These are phyloP conservation scores for Didymodactylos carnosus DNA, from an alignment of 2,888 invertebrate genomes.

Conservation along the genomic window DNA sequence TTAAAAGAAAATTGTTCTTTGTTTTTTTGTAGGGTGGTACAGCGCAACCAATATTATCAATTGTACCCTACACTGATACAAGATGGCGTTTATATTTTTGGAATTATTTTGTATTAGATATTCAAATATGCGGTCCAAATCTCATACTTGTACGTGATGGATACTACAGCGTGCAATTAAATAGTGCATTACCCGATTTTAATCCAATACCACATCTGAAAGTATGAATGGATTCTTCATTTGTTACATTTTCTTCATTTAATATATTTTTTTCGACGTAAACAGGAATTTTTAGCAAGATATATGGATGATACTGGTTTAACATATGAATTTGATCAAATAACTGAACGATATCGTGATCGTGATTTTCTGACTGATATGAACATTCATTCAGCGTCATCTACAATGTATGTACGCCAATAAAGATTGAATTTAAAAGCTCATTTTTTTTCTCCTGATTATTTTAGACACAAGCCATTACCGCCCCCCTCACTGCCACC, in stretches of 20 bases:
- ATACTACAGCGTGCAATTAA: neutral
- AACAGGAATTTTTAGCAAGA: neutral
- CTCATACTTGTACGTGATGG: neutral
- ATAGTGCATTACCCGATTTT: neutral
- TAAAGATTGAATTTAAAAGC: no score
- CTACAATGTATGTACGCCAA: no score
- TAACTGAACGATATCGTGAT: neutral
- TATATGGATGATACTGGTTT: neutral
- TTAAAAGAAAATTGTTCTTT: no score
- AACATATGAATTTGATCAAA: neutral
- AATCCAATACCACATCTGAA: neutral
- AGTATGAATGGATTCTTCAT: neutral
- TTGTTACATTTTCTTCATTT: no score
- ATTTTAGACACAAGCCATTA: neutral
- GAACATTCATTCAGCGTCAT: neutral
- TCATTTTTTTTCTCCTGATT: neutral
- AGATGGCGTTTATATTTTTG: neutral
- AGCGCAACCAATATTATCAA: neutral
- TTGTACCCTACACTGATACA: neutral
- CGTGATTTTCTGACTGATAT: neutral
- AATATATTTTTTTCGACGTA: neutral
- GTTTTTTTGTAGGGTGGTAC: neutral
- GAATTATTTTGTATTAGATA: neutral
- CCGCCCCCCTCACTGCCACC: neutral
- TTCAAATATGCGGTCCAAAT: neutral